Evolutionary conservation across 2,888 invertebrate genomes (phyloP).

Genomic region (Abscondita cerata): DNA sequence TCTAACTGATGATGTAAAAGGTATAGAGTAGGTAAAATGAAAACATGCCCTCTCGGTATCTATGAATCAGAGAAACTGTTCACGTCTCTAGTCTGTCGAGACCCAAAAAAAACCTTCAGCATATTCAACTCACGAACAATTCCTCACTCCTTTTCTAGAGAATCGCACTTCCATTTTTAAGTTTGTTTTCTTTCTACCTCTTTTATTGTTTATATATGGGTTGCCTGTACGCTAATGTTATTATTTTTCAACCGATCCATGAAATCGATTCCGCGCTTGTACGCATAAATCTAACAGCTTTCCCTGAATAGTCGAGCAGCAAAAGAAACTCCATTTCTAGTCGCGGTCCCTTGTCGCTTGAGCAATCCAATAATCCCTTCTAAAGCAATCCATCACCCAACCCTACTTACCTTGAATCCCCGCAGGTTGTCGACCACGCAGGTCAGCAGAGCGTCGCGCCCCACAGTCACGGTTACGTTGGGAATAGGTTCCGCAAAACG

Average conservation of each 20-base stretch:
- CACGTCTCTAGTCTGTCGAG: slow-evolving; percentile 55
- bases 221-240: slow-evolving; percentile 54
- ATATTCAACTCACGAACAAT: slow-evolving; percentile 57
- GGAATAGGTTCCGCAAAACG: slow-evolving; percentile 88
- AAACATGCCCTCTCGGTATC: slow-evolving; percentile 52
- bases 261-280: slow-evolving; percentile 45
- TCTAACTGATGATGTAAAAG: slow-evolving; percentile 47
- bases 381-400: slow-evolving; percentile 43
- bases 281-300: slow-evolving; percentile 43
- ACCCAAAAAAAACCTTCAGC: slow-evolving; percentile 46
- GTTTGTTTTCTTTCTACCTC: slow-evolving; percentile 50
- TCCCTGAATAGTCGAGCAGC: slow-evolving; percentile 40
- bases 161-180: slow-evolving; percentile 53
- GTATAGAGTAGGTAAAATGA: slow-evolving; percentile 47
- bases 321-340: slow-evolving; percentile 55
- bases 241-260: slow-evolving; percentile 53
- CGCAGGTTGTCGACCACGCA: slow-evolving; percentile 90
- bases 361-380: slow-evolving; percentile 55
- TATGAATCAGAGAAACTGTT: slow-evolving; percentile 53
- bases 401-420: slow-evolving; percentile 77
- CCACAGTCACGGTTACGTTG: slow-evolving; percentile 89
- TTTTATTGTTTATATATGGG: slow-evolving; percentile 55
- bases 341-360: slow-evolving; percentile 49
- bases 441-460: slow-evolving; percentile 84
- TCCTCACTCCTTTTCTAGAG: slow-evolving; percentile 54